Percentiles rank a stretch among this genome's conserved stretches.
Conservation (phyloP, 1,140 invertebrate genomes). For the Oryctes rhinoceros region DNA sequence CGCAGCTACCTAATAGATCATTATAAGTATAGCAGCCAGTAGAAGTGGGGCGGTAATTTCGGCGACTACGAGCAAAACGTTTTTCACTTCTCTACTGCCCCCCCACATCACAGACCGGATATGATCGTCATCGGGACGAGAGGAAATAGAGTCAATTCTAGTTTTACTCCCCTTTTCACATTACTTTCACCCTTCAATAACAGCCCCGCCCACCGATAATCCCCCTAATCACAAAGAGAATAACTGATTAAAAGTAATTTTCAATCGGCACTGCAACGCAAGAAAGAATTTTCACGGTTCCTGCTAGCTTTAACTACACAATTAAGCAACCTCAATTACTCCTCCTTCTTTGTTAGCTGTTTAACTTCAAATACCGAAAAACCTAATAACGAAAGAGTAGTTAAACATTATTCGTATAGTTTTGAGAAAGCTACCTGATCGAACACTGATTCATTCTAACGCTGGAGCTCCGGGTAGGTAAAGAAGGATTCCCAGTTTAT, state of each 20-base stretch:
- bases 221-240: background rate
- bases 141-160: conserved; percentile 35
- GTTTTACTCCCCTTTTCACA: background rate
- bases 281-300: too few species aligned
- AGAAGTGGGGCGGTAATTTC: conserved; percentile 1
- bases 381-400: too few species aligned
- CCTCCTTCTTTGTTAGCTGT: too few species aligned
- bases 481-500: too few species aligned
- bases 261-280: background rate
- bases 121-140: conserved; percentile 27
- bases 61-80: background rate
- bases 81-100: background rate
- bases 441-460: too few species aligned
- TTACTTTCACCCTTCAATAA: background rate
- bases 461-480: too few species aligned
- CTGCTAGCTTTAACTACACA: too few species aligned
- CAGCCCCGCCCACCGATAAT: conserved; percentile 6
- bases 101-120: conserved; percentile 17
- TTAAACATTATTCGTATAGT: too few species aligned
- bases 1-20: conserved; percentile 32
- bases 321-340: too few species aligned
- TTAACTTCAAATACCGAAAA: too few species aligned
- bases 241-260: background rate
- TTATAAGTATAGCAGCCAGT: background rate
- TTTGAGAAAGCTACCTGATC: too few species aligned